Evolutionary conservation across 2,888 invertebrate species (phyloP).

Genomic region (Microchrysa polita): DNA sequence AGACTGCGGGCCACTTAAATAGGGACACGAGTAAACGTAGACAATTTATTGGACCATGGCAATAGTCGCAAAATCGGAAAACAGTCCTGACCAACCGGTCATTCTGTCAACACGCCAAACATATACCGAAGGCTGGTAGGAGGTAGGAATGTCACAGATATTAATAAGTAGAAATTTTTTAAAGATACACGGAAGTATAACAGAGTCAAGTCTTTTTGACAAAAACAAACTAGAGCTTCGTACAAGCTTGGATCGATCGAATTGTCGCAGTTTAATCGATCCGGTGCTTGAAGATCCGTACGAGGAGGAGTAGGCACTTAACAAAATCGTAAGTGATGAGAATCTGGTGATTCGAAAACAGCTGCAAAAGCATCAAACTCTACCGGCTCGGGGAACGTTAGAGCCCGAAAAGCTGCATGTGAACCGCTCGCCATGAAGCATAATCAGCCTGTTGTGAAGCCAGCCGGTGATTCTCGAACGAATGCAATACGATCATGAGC

Average conservation of each 20-base stretch:
- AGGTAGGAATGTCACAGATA: no score
- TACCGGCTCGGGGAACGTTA: not conserved
- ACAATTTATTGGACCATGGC: no score
- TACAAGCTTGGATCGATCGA: constrained; percentile 63
- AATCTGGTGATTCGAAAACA: constrained; percentile 61
- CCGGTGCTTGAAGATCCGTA: constrained; percentile 62
- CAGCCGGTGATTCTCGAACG: not conserved
- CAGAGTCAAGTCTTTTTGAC: no score
- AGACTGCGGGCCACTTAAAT: no score
- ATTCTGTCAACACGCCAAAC: no score
- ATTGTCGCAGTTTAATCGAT: constrained; percentile 63
- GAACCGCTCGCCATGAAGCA: not conserved
- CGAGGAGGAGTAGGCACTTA: constrained; percentile 61
- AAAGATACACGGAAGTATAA: no score
- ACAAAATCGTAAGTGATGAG: constrained; percentile 63
- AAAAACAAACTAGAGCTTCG: constrained; percentile 62
- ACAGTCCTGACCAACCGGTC: no score
- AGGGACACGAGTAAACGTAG: no score
- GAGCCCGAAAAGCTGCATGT: constrained; percentile 6
- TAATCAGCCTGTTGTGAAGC: not conserved
- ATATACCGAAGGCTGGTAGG: no score
- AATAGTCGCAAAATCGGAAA: no score
- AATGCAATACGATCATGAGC: not conserved
- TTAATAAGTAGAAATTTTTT: no score
- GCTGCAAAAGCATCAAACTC: constrained; percentile 45